phyloP scores from a whole-genome alignment of 2,797 vertebrate genomes.

The Galaxias olidus region DNA sequence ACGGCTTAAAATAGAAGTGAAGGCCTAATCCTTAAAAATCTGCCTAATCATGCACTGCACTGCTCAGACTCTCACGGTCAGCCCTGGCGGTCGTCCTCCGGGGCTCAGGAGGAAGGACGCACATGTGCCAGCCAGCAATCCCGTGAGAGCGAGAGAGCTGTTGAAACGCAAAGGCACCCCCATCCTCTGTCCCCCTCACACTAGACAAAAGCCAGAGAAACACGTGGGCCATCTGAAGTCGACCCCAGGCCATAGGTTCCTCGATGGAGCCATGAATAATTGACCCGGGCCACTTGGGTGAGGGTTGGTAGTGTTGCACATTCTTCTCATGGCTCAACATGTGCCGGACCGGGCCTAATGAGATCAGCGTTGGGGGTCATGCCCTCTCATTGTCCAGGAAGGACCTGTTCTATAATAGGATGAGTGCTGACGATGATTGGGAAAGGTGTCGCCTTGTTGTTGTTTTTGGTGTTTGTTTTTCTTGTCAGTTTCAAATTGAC shows the following conservation, averaged over 20 bases:
- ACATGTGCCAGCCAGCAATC: not conserved
- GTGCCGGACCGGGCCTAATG: not conserved
- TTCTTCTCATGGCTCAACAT: conserved; percentile 2
- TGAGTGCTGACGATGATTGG: too few species aligned
- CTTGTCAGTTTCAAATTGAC: too few species aligned
- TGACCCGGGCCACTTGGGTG: too few species aligned
- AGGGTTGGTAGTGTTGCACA: too few species aligned
- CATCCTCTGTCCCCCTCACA: too few species aligned
- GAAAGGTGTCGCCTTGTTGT: too few species aligned
- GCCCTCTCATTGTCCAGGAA: conserved; percentile 1
- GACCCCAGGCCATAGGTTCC: too few species aligned
- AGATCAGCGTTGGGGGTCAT: conserved; percentile 2
- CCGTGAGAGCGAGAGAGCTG: not conserved
- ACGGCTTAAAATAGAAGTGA: conserved; percentile 7
- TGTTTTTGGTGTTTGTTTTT: too few species aligned
- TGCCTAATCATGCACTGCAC: conserved; percentile 11
- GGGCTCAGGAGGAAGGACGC: not conserved
- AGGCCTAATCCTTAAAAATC: conserved; percentile 12
- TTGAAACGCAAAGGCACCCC: too few species aligned
- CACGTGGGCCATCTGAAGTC: too few species aligned
- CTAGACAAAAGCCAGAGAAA: too few species aligned
- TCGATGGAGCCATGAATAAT: too few species aligned
- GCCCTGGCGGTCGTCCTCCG: not conserved
- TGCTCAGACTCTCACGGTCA: not conserved
- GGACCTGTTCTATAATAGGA: not conserved